Percentiles rank a stretch among this genome's conserved stretches.
Evolutionary conservation across 2,797 vertebrate genomes (phyloP).

Genomic region (Mus minutoides): DNA sequence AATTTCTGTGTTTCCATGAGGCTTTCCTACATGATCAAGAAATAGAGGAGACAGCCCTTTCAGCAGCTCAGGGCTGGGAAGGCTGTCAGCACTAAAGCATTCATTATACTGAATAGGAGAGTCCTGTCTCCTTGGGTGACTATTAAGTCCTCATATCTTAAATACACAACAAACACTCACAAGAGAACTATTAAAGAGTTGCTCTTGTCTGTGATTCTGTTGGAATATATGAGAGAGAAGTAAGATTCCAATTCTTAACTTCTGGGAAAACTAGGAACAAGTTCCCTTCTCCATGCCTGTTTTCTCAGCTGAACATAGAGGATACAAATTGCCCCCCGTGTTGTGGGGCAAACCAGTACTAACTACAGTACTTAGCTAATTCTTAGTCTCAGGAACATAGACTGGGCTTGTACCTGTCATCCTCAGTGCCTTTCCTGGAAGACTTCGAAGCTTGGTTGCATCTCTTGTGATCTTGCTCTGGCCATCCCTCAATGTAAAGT

Average conservation of each 20-base stretch:
- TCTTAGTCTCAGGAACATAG: not conserved
- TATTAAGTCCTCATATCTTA: not conserved
- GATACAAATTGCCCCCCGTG: not conserved
- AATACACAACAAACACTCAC: not conserved
- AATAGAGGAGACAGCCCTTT: not conserved
- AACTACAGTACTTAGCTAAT: not conserved
- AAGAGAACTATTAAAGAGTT: not conserved
- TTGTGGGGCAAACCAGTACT: not conserved
- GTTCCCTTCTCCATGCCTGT: not conserved
- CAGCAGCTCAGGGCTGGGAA: not conserved
- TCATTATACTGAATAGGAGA: not conserved
- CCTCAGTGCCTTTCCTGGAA: not conserved
- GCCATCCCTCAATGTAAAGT: not conserved
- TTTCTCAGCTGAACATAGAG: not conserved
- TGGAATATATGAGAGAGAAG: not conserved
- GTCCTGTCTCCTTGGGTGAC: not conserved
- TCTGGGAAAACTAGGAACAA: not conserved
- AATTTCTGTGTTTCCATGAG: conserved; percentile 42
- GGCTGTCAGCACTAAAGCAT: not conserved
- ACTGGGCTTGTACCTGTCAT: not conserved
- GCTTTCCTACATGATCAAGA: not conserved
- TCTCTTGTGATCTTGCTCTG: not conserved
- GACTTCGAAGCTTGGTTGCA: not conserved
- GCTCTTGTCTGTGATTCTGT: not conserved
- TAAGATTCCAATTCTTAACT: not conserved